These are phyloP conservation scores for Physeter macrocephalus DNA, from an alignment of 2,113 vertebrate species.

Conservation along the genomic window DNA sequence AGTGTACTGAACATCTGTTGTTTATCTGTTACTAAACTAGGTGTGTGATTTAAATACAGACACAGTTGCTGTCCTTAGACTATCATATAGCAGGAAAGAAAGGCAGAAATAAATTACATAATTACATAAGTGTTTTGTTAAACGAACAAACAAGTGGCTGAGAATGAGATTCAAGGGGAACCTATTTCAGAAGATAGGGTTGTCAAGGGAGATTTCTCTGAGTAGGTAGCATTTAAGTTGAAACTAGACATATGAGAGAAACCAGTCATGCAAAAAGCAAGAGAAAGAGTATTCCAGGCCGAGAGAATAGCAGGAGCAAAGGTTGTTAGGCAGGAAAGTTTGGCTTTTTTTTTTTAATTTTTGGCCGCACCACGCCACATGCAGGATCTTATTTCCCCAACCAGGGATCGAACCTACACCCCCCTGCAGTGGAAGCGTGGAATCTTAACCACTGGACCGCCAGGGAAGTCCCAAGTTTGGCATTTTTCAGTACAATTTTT, in stretches of 20 bases:
- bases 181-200: background rate
- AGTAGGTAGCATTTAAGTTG: background rate
- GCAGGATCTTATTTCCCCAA: too few relatives aligned
- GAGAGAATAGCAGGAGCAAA: background rate
- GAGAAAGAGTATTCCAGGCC: background rate
- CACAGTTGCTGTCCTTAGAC: background rate
- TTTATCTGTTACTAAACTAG: background rate
- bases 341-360: too few relatives aligned
- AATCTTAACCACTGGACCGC: too few relatives aligned
- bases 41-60: background rate
- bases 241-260: background rate
- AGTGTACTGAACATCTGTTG: background rate
- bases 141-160: background rate
- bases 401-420: too few relatives aligned
- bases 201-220: background rate
- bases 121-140: background rate
- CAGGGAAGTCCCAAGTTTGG: background rate
- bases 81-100: background rate
- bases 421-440: too few relatives aligned
- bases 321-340: background rate
- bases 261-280: background rate
- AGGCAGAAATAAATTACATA: background rate
- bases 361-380: too few relatives aligned
- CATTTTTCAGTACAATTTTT: background rate
- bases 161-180: background rate